Base-by-base conservation (phyloP, 2,888 invertebrate genomes). In the Eupithecia vulgata region DNA sequence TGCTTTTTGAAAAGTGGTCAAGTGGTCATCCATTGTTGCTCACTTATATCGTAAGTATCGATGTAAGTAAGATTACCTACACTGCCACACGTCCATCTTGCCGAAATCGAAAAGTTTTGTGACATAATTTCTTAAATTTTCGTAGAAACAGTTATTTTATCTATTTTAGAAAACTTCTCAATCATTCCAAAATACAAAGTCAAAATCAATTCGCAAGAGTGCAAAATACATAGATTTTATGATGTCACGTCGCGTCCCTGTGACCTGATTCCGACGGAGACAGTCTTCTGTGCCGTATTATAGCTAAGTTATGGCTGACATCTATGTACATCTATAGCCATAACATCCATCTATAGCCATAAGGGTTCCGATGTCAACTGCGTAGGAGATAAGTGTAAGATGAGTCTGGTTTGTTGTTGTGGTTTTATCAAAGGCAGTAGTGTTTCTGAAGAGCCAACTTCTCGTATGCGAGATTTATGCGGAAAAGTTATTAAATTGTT, bases 311-410 rank as follows among this genome's bases (percentile, higher is more conserved):
- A 64, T 64, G 12, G 62, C 35, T 15, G 37, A 37, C 8, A 40
- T 40, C 35, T 40, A 25, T 25, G 34, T 30, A 34, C n/a, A n/a
- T n/a, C n/a, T 3, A 37, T 40, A 21, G n/a, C 88, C 87, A 83
- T 81, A 81, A 81, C 21, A 65, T 65, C 37, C 37, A 25, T 40
- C 37, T 30, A 42, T 45, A 42, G 15, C 88, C 87, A 83, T 80
- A 81, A 81, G 76, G 74, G 65, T 21, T 65, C 65, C 25, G 40
- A 65, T 65, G 65, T 65, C 65, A 42, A 65, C 65, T 65, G 65
- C 65, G 40, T 37, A 40, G 21, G 4, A 64, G 64, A 37, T 52
- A 17, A 37, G 30, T 64, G 62, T 65, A 65, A 65, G 65, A 40
- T 21, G 65, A 65, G 2, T 65, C 65, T 42, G 6, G 21, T 21